phyloP scores from a whole-genome alignment of 2,797 vertebrate species.

The Etheostoma perlongum region DNA sequence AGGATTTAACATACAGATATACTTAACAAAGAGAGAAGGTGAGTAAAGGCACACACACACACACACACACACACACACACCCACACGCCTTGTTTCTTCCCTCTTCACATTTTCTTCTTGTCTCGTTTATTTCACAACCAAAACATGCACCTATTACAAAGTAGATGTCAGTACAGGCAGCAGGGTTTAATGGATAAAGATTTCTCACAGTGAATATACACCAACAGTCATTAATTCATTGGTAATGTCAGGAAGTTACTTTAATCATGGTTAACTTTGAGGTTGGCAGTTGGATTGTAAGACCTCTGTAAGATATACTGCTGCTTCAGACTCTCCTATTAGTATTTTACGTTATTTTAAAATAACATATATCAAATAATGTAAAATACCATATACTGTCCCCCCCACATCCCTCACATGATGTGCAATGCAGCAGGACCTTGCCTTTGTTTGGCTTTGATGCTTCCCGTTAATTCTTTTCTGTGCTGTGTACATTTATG shows the following conservation, averaged over 20 bases:
- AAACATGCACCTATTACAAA: conserved; percentile 57
- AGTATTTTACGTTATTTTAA: conserved; percentile 6
- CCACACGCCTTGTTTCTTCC: conserved; percentile 15
- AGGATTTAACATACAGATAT: conserved; percentile 14
- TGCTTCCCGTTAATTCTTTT: conserved; percentile 2
- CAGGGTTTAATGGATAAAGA: conserved; percentile 46
- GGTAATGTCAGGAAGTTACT: conserved; percentile 55
- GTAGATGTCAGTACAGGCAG: conserved; percentile 41
- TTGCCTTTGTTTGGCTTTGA: conserved; percentile 7
- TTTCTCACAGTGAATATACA: conserved; percentile 35
- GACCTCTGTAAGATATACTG: conserved; percentile 25
- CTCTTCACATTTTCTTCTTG: conserved; percentile 44
- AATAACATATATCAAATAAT: too few species aligned
- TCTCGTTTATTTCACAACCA: conserved; percentile 58
- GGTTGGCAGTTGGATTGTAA: conserved; percentile 40
- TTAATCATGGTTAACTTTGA: conserved; percentile 47
- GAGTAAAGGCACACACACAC: conserved; percentile 34
- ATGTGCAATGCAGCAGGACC: conserved; percentile 5
- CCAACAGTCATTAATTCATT: conserved; percentile 50
- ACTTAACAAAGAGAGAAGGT: conserved; percentile 12
- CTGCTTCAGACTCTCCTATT: not conserved
- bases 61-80: conserved; percentile 24
- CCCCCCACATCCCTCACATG: conserved; percentile 5
- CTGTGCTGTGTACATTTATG: not conserved
- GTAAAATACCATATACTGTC: not conserved